Evolutionary conservation across 2,113 vertebrate genomes (phyloP).

Genomic region (Melanerpes aurifrons): DNA sequence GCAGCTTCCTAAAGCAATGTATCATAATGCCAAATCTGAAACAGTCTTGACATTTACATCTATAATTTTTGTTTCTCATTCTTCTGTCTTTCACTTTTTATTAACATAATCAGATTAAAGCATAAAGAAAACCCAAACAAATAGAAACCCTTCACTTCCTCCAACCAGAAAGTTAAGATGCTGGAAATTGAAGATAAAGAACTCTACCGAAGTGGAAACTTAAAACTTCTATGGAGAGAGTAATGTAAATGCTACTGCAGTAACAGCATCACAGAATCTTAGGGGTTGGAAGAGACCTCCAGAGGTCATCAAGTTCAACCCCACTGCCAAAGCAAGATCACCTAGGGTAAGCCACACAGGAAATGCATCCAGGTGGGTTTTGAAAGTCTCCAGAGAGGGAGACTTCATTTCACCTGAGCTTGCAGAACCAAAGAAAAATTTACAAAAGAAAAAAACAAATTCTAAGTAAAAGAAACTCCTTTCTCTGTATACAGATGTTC

Average conservation of each 20-base stretch:
- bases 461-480: background rate
- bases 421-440: background rate
- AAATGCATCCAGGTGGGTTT: too few relatives aligned
- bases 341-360: too few relatives aligned
- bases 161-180: background rate
- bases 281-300: too few relatives aligned
- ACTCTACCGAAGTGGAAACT: background rate
- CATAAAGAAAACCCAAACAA: background rate
- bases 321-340: too few relatives aligned
- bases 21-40: background rate
- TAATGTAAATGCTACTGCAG: slow-evolving; percentile 6
- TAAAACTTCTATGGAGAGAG: background rate
- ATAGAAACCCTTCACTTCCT: background rate
- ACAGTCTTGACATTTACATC: background rate
- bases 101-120: background rate
- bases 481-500: background rate
- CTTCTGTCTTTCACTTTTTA: background rate
- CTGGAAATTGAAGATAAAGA: background rate
- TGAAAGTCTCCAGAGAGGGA: too few relatives aligned
- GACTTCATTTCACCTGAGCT: background rate
- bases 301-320: too few relatives aligned
- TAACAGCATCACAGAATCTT: background rate
- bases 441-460: background rate
- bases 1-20: background rate
- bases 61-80: background rate